Percentiles rank a stretch among this genome's conserved stretches.
These are phyloP conservation scores for Nycticebus coucang DNA, from an alignment of 2,113 vertebrate genomes.

Conservation along the genomic window DNA sequence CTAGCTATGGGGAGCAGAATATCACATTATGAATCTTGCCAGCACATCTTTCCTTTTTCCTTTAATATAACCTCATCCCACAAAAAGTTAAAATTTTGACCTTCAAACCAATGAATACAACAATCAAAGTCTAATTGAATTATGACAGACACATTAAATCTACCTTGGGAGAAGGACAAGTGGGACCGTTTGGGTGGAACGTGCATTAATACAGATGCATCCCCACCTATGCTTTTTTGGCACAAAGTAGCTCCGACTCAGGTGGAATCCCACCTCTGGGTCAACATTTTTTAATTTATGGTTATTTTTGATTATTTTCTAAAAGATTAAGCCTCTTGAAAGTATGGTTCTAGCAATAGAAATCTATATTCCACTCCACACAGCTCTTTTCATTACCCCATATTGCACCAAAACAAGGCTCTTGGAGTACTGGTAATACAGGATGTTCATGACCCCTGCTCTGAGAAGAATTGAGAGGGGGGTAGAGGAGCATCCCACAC, in stretches of 20 bases:
- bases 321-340: background rate
- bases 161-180: conserved; percentile 17
- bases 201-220: background rate
- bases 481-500: background rate
- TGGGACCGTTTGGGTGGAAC: background rate
- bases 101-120: conserved; percentile 24
- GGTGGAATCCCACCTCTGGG: background rate
- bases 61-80: conserved; percentile 10
- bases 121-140: conserved; percentile 15
- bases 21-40: background rate
- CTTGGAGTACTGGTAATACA: background rate
- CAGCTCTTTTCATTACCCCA: background rate
- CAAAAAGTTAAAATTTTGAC: conserved; percentile 3
- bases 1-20: background rate
- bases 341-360: background rate
- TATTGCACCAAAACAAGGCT: background rate
- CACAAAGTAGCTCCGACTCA: background rate
- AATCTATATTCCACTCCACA: background rate
- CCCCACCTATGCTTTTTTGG: background rate
- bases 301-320: conserved; percentile 60
- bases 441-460: background rate
- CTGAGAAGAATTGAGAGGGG: background rate
- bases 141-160: background rate
- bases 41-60: background rate
- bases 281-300: conserved; percentile 18